phyloP scores from a whole-genome alignment of 2,888 invertebrate species.

The Chirona hameri region DNA sequence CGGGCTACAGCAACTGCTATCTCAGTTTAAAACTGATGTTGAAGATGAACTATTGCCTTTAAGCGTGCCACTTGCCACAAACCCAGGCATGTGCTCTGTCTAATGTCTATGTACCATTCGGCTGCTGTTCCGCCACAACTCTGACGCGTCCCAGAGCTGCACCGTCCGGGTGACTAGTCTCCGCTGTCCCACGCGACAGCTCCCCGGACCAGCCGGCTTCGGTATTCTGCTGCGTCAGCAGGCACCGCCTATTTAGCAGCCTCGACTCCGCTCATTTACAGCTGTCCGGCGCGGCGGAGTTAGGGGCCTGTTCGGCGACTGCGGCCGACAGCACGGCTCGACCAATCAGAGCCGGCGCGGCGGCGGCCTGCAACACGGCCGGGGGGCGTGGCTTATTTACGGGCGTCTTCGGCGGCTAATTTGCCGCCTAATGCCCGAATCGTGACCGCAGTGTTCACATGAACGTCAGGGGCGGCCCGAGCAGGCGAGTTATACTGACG shows the following conservation, averaged over 20 bases:
- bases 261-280: background rate
- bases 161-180: background rate
- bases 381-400: constrained; percentile 6
- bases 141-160: background rate
- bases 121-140: no score
- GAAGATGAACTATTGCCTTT: no score
- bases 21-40: no score
- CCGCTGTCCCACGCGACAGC: no score
- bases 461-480: background rate
- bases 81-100: no score
- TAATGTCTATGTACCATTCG: no score
- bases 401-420: background rate
- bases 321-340: background rate
- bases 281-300: background rate
- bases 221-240: background rate
- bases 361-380: background rate
- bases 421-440: background rate
- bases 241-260: background rate
- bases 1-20: no score
- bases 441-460: background rate
- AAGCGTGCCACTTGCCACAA: no score
- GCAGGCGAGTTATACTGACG: background rate
- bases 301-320: background rate
- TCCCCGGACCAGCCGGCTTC: no score
- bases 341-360: background rate